A percentile compares a stretch with the other conserved stretches of the same genome.
Conservation (phyloP, 2,797 vertebrate species). For the Malurus leucopterus region DNA sequence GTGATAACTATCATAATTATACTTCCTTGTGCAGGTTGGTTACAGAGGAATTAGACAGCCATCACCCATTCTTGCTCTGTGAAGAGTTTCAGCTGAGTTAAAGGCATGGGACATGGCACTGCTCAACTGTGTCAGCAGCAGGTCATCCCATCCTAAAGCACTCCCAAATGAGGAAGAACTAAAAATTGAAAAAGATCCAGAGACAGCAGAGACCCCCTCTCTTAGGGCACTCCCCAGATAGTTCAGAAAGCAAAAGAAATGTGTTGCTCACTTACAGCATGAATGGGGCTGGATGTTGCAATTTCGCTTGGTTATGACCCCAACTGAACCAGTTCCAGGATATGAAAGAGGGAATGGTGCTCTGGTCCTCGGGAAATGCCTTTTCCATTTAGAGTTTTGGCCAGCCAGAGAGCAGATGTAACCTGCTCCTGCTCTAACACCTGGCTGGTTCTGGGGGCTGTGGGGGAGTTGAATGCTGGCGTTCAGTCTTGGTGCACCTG, state of each 20-base stretch:
- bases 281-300: not conserved
- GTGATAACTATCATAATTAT: conserved; percentile 34
- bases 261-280: not conserved
- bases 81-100: not conserved
- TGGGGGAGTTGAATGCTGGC: not conserved
- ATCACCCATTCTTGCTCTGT: not conserved
- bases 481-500: not conserved
- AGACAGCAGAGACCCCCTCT: not conserved
- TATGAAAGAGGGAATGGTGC: not conserved
- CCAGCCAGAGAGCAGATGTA: not conserved
- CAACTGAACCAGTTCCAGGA: not conserved
- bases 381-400: not conserved
- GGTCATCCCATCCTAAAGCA: not conserved
- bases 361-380: not conserved
- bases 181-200: not conserved
- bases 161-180: not conserved
- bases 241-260: not conserved
- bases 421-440: not conserved
- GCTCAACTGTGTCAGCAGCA: not conserved
- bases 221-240: not conserved
- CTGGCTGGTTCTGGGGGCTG: not conserved
- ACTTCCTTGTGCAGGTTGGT: not conserved
- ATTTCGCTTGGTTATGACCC: not conserved
- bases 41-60: conserved; percentile 1
- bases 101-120: not conserved